Percentiles rank a stretch among this genome's conserved stretches.
These are phyloP conservation scores for Himalopsyche japonica DNA, from an alignment of 2,888 invertebrate species.

Conservation along the genomic window DNA sequence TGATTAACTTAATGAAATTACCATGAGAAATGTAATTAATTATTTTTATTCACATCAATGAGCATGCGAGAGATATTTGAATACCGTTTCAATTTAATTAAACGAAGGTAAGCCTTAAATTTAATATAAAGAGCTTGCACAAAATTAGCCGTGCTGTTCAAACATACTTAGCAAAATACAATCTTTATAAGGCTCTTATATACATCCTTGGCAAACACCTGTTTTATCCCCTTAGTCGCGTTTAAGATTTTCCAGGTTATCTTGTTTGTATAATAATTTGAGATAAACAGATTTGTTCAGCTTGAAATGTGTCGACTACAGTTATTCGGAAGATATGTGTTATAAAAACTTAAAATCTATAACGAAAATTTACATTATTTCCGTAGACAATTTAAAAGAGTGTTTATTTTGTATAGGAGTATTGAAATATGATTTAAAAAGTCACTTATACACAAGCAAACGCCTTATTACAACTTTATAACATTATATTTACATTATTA, in stretches of 20 bases:
- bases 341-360: neutral
- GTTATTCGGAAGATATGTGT: neutral
- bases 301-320: slow-evolving; percentile 2
- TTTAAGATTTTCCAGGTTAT: slow-evolving; percentile 4
- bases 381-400: too few species aligned
- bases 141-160: slow-evolving; percentile 10
- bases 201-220: neutral
- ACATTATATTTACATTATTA: too few species aligned
- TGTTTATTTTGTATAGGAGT: too few species aligned
- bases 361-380: too few species aligned
- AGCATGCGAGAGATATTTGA: neutral
- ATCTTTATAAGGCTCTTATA: neutral
- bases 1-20: neutral
- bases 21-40: neutral
- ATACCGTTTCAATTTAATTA: neutral
- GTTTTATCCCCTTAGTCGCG: neutral
- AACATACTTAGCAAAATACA: slow-evolving; percentile 13
- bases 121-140: neutral
- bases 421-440: too few species aligned
- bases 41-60: neutral
- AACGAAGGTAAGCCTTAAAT: neutral
- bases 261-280: slow-evolving; percentile 17
- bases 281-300: slow-evolving; percentile 26
- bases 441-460: too few species aligned
- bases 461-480: too few species aligned